phyloP scores from a whole-genome alignment of 2,113 vertebrate genomes.

The Thryonomys swinderianus region DNA sequence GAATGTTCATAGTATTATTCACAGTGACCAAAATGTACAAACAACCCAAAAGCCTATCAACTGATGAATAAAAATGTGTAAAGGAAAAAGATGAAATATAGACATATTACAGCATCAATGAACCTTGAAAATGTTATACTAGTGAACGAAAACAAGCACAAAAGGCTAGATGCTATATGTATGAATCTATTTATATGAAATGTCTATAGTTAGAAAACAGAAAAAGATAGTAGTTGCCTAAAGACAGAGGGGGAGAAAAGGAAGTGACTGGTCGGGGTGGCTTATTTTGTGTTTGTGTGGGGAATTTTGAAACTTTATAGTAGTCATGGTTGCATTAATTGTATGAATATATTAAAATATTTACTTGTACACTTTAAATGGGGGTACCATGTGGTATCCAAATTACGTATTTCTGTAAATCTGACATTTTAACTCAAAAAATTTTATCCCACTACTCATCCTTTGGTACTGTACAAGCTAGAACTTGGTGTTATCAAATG shows the following conservation, averaged over 20 bases:
- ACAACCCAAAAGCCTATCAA: background rate
- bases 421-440: background rate
- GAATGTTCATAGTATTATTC: background rate
- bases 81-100: background rate
- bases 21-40: background rate
- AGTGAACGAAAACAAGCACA: background rate
- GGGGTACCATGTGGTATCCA: background rate
- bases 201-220: conserved; percentile 5
- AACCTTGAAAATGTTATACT: conserved; percentile 8
- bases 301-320: conserved; percentile 6
- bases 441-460: background rate
- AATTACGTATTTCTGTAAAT: background rate
- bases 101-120: background rate
- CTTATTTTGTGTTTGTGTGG: background rate
- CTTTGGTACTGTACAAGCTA: background rate
- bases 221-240: background rate
- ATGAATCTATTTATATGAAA: conserved; percentile 28
- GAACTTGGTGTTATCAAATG: background rate
- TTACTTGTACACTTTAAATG: conserved; percentile 9
- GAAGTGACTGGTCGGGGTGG: background rate
- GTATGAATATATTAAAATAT: background rate
- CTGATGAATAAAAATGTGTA: conserved; percentile 1
- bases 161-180: background rate
- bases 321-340: background rate
- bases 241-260: background rate